Percentiles rank a stretch among this genome's conserved stretches.
phyloP scores from a whole-genome alignment of 1,140 invertebrate genomes.

The Epicauta chinensis region DNA sequence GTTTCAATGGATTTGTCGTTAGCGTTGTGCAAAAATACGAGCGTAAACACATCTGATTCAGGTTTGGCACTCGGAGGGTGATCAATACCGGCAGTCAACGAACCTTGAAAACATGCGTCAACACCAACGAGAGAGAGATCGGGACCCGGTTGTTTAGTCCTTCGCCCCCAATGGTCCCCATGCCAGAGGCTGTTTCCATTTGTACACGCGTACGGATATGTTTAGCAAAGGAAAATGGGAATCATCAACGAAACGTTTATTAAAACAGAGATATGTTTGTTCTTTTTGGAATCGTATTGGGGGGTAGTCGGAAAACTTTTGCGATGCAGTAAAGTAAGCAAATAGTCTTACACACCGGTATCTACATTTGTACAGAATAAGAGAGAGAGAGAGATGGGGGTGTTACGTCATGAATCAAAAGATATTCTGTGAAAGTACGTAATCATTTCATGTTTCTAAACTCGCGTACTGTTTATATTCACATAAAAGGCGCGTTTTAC shows the following conservation, averaged over 20 bases:
- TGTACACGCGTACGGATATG: too few species aligned
- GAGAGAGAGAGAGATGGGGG: background rate
- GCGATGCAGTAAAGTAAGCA: too few species aligned
- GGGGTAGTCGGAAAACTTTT: too few species aligned
- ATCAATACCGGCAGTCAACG: conserved; percentile 37
- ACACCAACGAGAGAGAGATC: conserved; percentile 30
- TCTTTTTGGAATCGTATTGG: too few species aligned
- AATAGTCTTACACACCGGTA: too few species aligned
- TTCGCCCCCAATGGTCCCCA: too few species aligned
- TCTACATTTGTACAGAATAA: too few species aligned
- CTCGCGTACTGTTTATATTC: conserved; percentile 20
- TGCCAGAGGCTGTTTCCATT: too few species aligned
- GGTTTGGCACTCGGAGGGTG: conserved; percentile 25
- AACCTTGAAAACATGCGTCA: conserved; percentile 41
- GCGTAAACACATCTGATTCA: conserved; percentile 28
- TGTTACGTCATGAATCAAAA: conserved; percentile 16
- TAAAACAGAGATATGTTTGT: too few species aligned
- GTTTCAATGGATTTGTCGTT: too few species aligned
- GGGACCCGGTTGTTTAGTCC: conserved; percentile 1
- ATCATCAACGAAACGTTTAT: too few species aligned
- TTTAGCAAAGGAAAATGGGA: too few species aligned
- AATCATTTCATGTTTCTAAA: conserved; percentile 26
- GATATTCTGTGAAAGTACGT: conserved; percentile 15
- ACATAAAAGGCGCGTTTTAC: conserved; percentile 23
- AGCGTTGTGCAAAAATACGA: conserved; percentile 3